These are phyloP conservation scores for Achatina immaculata DNA, from an alignment of 1,140 invertebrate species.

Conservation along the genomic window DNA sequence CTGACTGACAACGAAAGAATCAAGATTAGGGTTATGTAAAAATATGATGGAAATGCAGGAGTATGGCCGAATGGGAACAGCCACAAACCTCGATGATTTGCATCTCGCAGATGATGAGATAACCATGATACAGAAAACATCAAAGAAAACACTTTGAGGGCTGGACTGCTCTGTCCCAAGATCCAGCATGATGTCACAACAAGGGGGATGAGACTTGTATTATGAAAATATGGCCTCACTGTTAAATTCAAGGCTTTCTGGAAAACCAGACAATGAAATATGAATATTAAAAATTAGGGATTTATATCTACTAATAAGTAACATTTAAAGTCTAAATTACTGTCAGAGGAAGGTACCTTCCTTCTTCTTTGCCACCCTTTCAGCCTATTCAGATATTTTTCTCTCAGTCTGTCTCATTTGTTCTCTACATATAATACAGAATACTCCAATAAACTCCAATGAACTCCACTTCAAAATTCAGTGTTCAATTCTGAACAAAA, in stretches of 20 bases:
- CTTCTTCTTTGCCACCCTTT: too few relatives aligned
- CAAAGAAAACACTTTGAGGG: constrained; percentile 1
- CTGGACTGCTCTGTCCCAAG: neutral
- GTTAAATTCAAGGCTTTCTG: constrained; percentile 22
- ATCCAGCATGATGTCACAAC: constrained; percentile 2
- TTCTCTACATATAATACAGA: too few relatives aligned
- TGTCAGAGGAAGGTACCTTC: too few relatives aligned
- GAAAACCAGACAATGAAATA: neutral
- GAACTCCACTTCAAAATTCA: too few relatives aligned
- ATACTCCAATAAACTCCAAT: too few relatives aligned
- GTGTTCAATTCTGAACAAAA: too few relatives aligned
- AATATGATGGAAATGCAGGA: constrained; percentile 19
- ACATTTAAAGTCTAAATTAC: too few relatives aligned
- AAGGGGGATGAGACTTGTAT: constrained; percentile 14
- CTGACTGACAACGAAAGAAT: neutral
- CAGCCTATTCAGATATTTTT: too few relatives aligned
- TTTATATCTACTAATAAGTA: too few relatives aligned
- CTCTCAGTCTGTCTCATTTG: too few relatives aligned
- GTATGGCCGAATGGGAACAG: constrained; percentile 23
- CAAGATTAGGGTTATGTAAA: constrained; percentile 17
- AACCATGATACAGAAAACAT: constrained; percentile 18
- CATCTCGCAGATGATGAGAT: constrained; percentile 32
- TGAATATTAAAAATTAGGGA: constrained; percentile 10
- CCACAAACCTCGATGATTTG: constrained; percentile 22
- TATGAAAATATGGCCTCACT: constrained; percentile 23